phyloP scores from a whole-genome alignment of 2,797 vertebrate genomes.

The Chrosomus eos region DNA sequence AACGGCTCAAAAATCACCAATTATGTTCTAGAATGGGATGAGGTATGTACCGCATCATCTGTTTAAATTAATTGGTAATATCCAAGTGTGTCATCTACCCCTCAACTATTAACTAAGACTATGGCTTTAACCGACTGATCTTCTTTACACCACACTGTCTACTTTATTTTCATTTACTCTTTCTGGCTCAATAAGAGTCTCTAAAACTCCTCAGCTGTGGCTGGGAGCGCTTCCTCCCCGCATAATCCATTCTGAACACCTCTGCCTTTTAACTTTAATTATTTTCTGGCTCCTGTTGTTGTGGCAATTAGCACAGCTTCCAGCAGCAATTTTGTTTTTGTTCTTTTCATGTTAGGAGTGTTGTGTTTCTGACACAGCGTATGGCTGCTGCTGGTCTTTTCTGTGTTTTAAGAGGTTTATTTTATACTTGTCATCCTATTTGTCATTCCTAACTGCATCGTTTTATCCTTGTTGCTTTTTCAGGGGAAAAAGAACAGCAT shows the following conservation, averaged over 20 bases:
- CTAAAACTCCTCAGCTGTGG: constrained; percentile 5
- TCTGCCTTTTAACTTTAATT: constrained; percentile 32
- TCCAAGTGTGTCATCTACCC: background rate
- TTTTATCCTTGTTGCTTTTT: constrained; percentile 40
- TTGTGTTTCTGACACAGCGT: background rate
- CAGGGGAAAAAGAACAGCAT: constrained; percentile 95
- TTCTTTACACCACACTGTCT: background rate
- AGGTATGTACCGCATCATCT: constrained; percentile 73
- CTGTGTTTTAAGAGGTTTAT: background rate
- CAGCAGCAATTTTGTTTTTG: background rate
- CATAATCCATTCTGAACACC: constrained; percentile 12
- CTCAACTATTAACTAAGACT: background rate
- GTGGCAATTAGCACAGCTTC: constrained; percentile 33
- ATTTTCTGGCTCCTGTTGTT: constrained; percentile 10
- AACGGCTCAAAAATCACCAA: constrained; percentile 89
- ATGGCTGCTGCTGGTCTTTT: background rate
- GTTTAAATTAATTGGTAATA: background rate
- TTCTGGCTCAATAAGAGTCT: constrained; percentile 18
- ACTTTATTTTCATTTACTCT: constrained; percentile 12
- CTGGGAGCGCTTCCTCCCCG: background rate
- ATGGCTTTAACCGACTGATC: background rate
- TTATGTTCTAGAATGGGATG: constrained; percentile 89
- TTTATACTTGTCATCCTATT: background rate
- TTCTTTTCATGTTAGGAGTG: constrained; percentile 1
- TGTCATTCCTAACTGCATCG: background rate